Percentiles rank a stretch among this genome's conserved stretches.
Conservation (phyloP, 2,888 invertebrate species). For the Lacanobia wlatinum region DNA sequence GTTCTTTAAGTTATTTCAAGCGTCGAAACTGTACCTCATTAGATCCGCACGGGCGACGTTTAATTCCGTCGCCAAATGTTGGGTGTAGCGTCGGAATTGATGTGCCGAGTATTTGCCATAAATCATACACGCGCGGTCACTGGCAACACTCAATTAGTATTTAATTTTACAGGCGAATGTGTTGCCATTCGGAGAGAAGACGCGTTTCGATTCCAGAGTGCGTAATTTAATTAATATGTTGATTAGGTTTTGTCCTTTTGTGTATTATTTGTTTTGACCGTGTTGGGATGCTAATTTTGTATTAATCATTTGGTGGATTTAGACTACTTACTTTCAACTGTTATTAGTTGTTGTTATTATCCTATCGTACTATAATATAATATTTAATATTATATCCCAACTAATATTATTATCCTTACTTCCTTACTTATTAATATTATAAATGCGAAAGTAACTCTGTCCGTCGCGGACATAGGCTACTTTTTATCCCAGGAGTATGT, state of each 20-base stretch:
- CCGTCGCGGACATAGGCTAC: too few relatives aligned
- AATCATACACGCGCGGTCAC: conserved; percentile 43
- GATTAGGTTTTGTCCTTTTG: conserved; percentile 15
- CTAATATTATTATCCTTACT: too few relatives aligned
- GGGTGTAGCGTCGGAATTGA: conserved; percentile 53
- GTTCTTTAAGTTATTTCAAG: conserved; percentile 27
- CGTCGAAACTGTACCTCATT: conserved; percentile 32
- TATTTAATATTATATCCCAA: too few relatives aligned
- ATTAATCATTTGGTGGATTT: neutral
- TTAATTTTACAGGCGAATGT: conserved; percentile 49
- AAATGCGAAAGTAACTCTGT: too few relatives aligned
- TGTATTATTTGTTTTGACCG: neutral
- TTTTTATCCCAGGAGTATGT: too few relatives aligned
- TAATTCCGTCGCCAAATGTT: conserved; percentile 66
- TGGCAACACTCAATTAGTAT: conserved; percentile 53
- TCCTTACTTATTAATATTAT: too few relatives aligned
- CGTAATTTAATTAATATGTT: conserved; percentile 35
- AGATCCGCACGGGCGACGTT: conserved; percentile 40
- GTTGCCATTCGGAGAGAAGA: conserved; percentile 15
- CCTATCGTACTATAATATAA: too few relatives aligned
- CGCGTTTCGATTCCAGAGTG: conserved; percentile 15
- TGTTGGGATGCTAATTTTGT: neutral
- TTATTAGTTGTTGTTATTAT: too few relatives aligned
- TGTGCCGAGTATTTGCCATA: conserved; percentile 34
- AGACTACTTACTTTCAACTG: too few relatives aligned